Conservation (phyloP, 2,888 invertebrate species). For the Marasmarcha lunaedactyla region DNA sequence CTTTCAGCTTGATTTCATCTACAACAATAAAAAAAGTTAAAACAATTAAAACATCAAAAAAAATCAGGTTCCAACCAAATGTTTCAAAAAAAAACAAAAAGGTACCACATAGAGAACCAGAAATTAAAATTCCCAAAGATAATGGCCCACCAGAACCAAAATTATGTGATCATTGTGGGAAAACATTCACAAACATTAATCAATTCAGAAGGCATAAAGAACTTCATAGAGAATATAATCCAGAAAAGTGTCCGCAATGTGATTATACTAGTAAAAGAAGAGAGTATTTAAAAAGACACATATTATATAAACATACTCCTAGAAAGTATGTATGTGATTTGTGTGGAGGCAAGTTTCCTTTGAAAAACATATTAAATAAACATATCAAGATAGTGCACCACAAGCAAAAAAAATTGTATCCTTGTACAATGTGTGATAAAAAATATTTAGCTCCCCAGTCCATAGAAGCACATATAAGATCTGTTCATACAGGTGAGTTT, state of each 20-base stretch:
- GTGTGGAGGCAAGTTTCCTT: constrained; percentile 45
- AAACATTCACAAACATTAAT: constrained; percentile 32
- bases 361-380: constrained; percentile 33
- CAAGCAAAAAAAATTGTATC: constrained; percentile 31
- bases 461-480: constrained; percentile 52
- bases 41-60: background rate
- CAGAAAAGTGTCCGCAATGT: constrained; percentile 41
- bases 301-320: constrained; percentile 30
- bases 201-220: constrained; percentile 35
- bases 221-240: constrained; percentile 20
- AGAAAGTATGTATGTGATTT: constrained; percentile 41
- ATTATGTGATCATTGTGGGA: constrained; percentile 50
- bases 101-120: background rate
- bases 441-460: constrained; percentile 48
- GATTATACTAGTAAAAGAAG: constrained; percentile 31
- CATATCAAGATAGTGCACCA: constrained; percentile 46
- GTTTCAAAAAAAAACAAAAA: background rate
- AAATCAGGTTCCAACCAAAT: too few relatives aligned
- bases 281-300: constrained; percentile 41
- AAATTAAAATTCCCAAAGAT: background rate
- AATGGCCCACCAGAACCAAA: constrained; percentile 14
- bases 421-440: constrained; percentile 51
- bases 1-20: background rate
- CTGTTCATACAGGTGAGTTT: constrained; percentile 61
- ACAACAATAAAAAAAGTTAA: background rate